A percentile compares a stretch with the other conserved stretches of the same genome.
These are phyloP conservation scores for Leptobrachium leishanense DNA, from an alignment of 2,113 vertebrate species.

Conservation along the genomic window DNA sequence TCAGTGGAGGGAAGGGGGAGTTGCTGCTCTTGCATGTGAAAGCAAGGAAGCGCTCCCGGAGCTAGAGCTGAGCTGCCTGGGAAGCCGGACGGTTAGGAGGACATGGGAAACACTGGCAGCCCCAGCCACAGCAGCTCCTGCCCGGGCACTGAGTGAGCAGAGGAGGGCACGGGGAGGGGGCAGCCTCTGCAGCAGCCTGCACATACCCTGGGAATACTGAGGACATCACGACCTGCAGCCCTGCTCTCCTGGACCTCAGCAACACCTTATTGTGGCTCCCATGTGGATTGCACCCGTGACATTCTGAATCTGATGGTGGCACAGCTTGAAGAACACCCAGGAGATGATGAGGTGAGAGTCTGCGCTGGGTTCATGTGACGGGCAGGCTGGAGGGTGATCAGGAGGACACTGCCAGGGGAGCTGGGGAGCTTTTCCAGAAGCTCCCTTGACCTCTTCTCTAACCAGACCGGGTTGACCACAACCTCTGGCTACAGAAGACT, in stretches of 20 bases:
- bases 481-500: too few relatives aligned
- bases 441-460: not conserved
- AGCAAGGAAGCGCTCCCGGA: conserved; percentile 2
- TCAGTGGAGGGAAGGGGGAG: conserved; percentile 30
- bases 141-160: not conserved
- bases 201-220: conserved; percentile 28
- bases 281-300: conserved; percentile 29
- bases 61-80: conserved; percentile 31
- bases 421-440: not conserved
- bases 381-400: not conserved
- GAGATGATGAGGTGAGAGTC: conserved; percentile 15
- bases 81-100: not conserved
- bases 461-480: not conserved
- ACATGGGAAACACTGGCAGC: not conserved
- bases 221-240: not conserved
- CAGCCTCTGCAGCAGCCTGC: not conserved
- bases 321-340: not conserved
- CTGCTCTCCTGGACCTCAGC: not conserved
- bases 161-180: not conserved
- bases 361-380: not conserved
- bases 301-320: conserved; percentile 1
- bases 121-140: not conserved
- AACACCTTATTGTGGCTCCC: not conserved
- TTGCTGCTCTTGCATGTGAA: conserved; percentile 35
- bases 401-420: not conserved